phyloP scores from a whole-genome alignment of 2,888 invertebrate species.

The Fissipunctia ypsillon region DNA sequence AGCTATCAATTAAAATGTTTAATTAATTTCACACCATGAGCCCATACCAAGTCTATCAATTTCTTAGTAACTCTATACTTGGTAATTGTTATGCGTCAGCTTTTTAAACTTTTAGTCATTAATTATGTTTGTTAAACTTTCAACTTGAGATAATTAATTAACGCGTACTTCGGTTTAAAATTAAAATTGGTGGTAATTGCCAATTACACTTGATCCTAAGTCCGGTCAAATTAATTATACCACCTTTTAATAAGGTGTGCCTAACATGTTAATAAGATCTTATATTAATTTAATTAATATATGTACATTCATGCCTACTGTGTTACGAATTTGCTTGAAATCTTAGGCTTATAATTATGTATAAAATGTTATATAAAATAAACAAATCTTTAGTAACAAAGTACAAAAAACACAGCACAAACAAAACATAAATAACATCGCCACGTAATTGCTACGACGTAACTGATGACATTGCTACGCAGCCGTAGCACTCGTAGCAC shows the following conservation, averaged over 20 bases:
- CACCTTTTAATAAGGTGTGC: background rate
- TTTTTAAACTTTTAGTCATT: slow-evolving; percentile 15
- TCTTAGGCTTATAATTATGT: slow-evolving; percentile 1
- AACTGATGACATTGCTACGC: slow-evolving; percentile 45
- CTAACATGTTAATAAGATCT: no score
- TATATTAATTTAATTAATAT: background rate
- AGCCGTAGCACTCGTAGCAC: slow-evolving; percentile 31
- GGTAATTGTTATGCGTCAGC: slow-evolving; percentile 7
- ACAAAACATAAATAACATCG: slow-evolving; percentile 13
- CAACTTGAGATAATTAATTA: slow-evolving; percentile 36
- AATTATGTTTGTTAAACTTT: slow-evolving; percentile 31
- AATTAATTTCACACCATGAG: slow-evolving; percentile 18
- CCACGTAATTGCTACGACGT: slow-evolving; percentile 43
- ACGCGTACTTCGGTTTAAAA: background rate
- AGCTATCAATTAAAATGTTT: slow-evolving; percentile 25
- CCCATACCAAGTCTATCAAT: background rate
- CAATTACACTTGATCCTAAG: background rate
- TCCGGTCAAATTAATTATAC: slow-evolving; percentile 1
- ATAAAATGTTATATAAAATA: background rate
- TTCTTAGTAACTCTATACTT: slow-evolving; percentile 1
- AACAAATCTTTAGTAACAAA: background rate
- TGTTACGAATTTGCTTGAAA: background rate
- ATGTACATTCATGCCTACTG: background rate
- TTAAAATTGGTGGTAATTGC: slow-evolving; percentile 4
- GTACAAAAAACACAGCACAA: slow-evolving; percentile 13